Evolutionary conservation across 2,888 invertebrate genomes (phyloP).

Genomic region (Dryomyza anilis): DNA sequence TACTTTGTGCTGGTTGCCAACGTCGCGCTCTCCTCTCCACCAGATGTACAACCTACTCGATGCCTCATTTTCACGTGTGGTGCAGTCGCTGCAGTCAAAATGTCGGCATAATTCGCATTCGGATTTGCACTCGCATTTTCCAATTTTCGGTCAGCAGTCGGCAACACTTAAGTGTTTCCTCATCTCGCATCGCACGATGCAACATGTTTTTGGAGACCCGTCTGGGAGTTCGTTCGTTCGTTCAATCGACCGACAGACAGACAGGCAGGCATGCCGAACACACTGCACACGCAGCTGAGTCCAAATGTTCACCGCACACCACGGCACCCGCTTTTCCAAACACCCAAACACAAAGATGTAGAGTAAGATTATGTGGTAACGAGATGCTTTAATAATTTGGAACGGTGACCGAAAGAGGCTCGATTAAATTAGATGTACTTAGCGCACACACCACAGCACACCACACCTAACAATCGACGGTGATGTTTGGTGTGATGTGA

Average conservation of each 20-base stretch:
- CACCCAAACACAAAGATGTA: not conserved
- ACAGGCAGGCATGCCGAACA: not conserved
- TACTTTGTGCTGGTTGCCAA: too few relatives aligned
- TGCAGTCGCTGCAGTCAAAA: not conserved
- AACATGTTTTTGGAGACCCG: too few relatives aligned
- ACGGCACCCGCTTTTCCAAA: not conserved
- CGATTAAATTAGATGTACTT: not conserved
- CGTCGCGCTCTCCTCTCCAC: not conserved
- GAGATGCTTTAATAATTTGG: conserved; percentile 18
- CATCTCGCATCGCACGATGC: too few relatives aligned
- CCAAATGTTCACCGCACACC: not conserved
- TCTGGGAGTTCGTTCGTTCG: too few relatives aligned
- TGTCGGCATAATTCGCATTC: not conserved
- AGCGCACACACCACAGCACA: not conserved
- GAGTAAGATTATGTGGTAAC: conserved; percentile 14
- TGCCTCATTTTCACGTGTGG: not conserved
- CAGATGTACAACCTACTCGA: not conserved
- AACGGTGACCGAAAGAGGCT: conserved; percentile 11
- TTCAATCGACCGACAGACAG: not conserved
- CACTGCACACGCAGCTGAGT: not conserved
- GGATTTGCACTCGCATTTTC: too few relatives aligned
- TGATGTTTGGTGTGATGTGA: not conserved
- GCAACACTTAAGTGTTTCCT: too few relatives aligned
- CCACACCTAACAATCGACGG: not conserved
- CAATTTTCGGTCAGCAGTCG: too few relatives aligned